phyloP scores from a whole-genome alignment of 2,797 vertebrate genomes.

The Sebastolobus alascanus region DNA sequence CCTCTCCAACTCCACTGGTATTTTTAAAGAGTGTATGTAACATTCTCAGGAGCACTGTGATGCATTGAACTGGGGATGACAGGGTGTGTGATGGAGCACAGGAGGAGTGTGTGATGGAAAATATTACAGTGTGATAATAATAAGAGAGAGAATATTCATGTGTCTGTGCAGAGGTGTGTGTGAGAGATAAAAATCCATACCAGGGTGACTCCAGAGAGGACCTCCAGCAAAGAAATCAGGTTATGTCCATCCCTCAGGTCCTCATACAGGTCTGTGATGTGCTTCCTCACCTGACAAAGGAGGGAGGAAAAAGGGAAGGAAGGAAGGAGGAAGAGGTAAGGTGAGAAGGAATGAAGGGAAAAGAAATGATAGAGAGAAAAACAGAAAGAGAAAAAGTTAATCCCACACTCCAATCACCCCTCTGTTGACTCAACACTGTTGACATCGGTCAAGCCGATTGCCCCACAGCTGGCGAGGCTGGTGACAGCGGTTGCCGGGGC shows the following conservation, averaged over 20 bases:
- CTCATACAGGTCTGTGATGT: slow-evolving; percentile 95
- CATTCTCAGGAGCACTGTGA: background rate
- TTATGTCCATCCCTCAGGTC: slow-evolving; percentile 97
- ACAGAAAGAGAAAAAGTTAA: slow-evolving; percentile 34
- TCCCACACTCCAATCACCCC: slow-evolving; percentile 10
- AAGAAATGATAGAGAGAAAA: background rate
- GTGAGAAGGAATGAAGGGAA: background rate
- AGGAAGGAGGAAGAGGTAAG: background rate
- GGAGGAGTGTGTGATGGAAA: background rate
- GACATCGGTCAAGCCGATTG: slow-evolving; percentile 47
- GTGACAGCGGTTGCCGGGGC: slow-evolving; percentile 44
- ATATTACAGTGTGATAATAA: background rate
- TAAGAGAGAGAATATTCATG: background rate
- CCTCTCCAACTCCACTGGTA: background rate
- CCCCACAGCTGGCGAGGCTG: slow-evolving; percentile 30
- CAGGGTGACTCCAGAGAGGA: slow-evolving; percentile 95
- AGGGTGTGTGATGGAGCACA: background rate
- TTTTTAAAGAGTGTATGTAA: background rate
- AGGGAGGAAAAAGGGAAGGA: background rate
- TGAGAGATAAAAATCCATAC: slow-evolving; percentile 76
- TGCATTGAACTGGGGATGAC: background rate
- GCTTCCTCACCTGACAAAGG: slow-evolving; percentile 91
- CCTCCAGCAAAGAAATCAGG: slow-evolving; percentile 95
- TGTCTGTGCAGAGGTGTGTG: background rate
- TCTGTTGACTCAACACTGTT: slow-evolving; percentile 44